Evolutionary conservation across 37 sponge, comb jelly and placozoan genomes (phyloP), one percentile per base, ranked within the genome.

Genomic region (Geodia barretti): DNA sequence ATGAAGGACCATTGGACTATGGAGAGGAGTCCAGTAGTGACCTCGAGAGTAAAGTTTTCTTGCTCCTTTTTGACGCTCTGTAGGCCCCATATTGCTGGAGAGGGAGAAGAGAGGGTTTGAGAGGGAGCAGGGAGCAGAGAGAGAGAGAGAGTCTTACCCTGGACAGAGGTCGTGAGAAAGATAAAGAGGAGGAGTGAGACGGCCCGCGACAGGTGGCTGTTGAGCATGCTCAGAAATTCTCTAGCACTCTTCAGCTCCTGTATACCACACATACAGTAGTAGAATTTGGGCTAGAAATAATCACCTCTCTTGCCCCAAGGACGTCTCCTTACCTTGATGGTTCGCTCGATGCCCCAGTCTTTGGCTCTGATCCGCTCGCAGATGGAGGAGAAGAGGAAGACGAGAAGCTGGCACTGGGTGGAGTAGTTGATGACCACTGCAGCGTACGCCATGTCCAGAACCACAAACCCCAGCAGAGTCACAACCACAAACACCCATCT

Each of bases 331-430:
- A 92, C 92, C 84, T 80, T 80, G 25, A 92, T 76, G 59, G 88
- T 60, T 34, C 47, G 41, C 63, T 92, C 89, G 25, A 89, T 72
- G 17, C 31, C 76, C 85, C 88, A 84, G 26, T 84, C 81, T 39
- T 81, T 81, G 66, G 72, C 34, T 25, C 54, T 37, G 0, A 87
- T 75, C 25, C 88, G 39, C 23, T 83, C 74, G 39, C 76, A 58
- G 32, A 88, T 88, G 69, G 79, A 85, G 34, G 69, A 17, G 47
- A 94, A 39, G 39, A 86, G 73, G 89, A 79, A 91, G 60, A 94
- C 78, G 24, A 94, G 80, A 33, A 94, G 86, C 78, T 94, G 87
- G 70, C 95, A 94, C 83, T 94, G 89, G 33, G 84, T 86, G 58
- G 69, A 62, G 75, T 94, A 94, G 91, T 90, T 90, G 74, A 94